phyloP scores from a whole-genome alignment of 2,113 vertebrate species.

The Chloropsis hardwickii region DNA sequence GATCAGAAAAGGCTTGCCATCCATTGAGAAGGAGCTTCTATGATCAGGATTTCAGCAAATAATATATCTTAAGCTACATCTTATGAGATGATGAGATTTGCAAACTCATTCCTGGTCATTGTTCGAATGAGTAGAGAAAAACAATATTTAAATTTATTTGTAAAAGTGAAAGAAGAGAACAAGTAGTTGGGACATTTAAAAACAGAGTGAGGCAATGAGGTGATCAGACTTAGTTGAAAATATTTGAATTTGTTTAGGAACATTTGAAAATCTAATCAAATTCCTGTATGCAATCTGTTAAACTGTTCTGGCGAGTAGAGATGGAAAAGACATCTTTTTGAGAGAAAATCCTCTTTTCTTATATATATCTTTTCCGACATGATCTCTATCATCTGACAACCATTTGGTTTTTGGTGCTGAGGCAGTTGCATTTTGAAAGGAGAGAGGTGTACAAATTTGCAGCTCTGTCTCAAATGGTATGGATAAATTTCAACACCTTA shows the following conservation, averaged over 20 bases:
- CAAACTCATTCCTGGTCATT: background rate
- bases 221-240: background rate
- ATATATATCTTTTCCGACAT: background rate
- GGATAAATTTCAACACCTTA: background rate
- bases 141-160: background rate
- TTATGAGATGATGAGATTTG: background rate
- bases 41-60: background rate
- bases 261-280: background rate
- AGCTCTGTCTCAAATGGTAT: background rate
- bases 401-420: background rate
- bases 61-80: background rate
- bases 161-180: background rate
- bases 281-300: background rate
- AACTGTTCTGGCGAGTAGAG: background rate
- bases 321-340: background rate
- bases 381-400: background rate
- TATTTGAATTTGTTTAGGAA: background rate
- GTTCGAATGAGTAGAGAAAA: background rate
- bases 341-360: background rate
- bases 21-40: background rate
- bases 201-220: background rate
- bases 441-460: background rate
- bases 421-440: background rate
- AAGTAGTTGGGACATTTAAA: background rate
- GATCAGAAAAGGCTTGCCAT: background rate